Evolutionary conservation across 64 coral and sea anemone genomes (phyloP).

Genomic region (Catalaphyllia jardinei): DNA sequence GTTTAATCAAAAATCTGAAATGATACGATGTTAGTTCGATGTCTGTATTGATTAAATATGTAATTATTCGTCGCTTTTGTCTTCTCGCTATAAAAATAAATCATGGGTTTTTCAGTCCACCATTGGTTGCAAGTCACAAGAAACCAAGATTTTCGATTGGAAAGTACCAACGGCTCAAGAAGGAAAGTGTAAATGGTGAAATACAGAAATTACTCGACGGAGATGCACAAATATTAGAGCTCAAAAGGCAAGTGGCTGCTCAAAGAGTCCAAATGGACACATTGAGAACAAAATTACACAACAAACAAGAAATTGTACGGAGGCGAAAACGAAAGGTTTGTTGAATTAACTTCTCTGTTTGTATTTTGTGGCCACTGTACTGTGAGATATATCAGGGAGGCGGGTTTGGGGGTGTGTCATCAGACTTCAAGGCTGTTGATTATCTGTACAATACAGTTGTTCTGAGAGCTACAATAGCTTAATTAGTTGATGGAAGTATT

Average conservation of each 20-base stretch:
- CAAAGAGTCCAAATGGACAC: slow-evolving; percentile 19
- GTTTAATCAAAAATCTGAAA: slow-evolving; percentile 58
- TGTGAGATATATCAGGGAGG: no score
- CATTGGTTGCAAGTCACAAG: slow-evolving; percentile 7
- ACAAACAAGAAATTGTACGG: slow-evolving; percentile 31
- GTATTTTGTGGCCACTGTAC: not conserved
- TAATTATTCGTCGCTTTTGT: slow-evolving; percentile 35
- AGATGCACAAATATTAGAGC: slow-evolving; percentile 21
- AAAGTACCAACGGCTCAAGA: slow-evolving; percentile 26
- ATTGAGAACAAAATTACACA: slow-evolving; percentile 30
- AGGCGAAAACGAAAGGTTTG: slow-evolving; percentile 45
- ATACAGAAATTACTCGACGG: slow-evolving; percentile 17
- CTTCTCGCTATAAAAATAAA: slow-evolving; percentile 47
- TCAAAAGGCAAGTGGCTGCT: slow-evolving; percentile 33
- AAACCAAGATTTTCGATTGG: slow-evolving; percentile 13
- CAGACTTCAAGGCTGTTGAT: no score
- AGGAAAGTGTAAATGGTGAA: slow-evolving; percentile 2
- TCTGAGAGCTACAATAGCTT: no score
- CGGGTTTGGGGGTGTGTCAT: no score
- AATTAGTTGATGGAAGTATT: no score
- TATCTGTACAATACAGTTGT: no score
- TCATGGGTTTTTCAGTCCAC: slow-evolving; percentile 50
- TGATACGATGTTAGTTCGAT: slow-evolving; percentile 46
- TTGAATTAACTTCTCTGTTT: slow-evolving; percentile 35
- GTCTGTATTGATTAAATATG: slow-evolving; percentile 38